phyloP scores from a whole-genome alignment of 2,113 vertebrate species.

The Cercocebus atys region DNA sequence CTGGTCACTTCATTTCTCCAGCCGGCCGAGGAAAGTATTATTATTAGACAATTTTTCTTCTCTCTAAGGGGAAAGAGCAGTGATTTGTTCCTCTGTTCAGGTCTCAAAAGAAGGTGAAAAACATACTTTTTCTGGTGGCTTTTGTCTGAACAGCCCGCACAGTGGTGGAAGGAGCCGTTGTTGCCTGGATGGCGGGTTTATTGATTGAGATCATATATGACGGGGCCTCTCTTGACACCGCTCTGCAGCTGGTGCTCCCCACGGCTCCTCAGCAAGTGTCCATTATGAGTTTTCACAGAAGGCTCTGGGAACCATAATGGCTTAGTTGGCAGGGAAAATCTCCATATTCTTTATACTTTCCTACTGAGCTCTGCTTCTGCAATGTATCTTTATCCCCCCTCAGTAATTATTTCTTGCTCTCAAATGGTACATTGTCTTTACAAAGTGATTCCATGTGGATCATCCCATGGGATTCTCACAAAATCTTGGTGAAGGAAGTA shows the following conservation, averaged over 20 bases:
- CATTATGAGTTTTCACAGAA: not conserved
- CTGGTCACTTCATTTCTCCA: slow-evolving; percentile 38
- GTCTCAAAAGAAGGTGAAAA: slow-evolving; percentile 49
- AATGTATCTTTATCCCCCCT: not conserved
- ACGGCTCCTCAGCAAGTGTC: not conserved
- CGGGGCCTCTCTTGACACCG: not conserved
- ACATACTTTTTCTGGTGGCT: slow-evolving; percentile 3
- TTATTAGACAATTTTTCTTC: slow-evolving; percentile 73
- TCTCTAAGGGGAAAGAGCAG: slow-evolving; percentile 60
- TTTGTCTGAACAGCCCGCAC: not conserved
- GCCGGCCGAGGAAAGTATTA: slow-evolving; percentile 47
- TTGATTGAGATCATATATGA: not conserved
- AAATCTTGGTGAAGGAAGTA: not conserved
- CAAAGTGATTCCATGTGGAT: not conserved
- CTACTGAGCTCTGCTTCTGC: not conserved
- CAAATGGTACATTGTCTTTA: not conserved
- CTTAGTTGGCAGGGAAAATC: not conserved
- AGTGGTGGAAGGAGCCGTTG: not conserved
- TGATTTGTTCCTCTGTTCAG: slow-evolving; percentile 4
- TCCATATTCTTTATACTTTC: not conserved
- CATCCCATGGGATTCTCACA: not conserved
- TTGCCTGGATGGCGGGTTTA: slow-evolving; percentile 12
- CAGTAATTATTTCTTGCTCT: not conserved
- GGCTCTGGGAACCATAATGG: not conserved
- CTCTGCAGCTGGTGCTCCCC: not conserved